Base-by-base conservation (phyloP, 2,888 invertebrate species). In the Cepaea hortensis region DNA sequence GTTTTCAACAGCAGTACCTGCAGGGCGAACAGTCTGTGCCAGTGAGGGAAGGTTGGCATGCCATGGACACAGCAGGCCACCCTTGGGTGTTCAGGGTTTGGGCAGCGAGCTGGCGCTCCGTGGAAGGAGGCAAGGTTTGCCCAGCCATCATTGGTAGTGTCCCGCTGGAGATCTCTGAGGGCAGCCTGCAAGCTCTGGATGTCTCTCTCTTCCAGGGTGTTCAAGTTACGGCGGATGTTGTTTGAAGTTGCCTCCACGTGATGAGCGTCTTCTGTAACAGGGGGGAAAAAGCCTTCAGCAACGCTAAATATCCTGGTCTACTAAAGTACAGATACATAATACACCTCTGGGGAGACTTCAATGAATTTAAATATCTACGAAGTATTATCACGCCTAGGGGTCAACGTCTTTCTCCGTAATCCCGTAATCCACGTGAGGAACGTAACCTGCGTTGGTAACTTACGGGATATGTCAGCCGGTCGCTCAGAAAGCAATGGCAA, bases 151-250 rank as follows among this genome's bases (percentile, higher is more conserved):
- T 84, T 77, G 46, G 83, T 23, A 0, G 85, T 23, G 73, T 90
- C 90, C 2, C 77, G 75, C 72, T 90, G 88, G 72, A 90, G 82
- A 4, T 88, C 81, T 1, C 73, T 62, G 9, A 90, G 87, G 15
- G 90, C 89, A 4, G 88, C 84, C 87, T 88, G 87, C 11, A 90
- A 83, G 79, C 88, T 89, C 81, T 85, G 85, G 46, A 89, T 72
- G 83, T 88, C 90, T 65, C 89, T 85, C 55, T 88, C 89, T 13
- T 68, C 80, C 46, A 90, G 83, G 4, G 65, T 15, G 3, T 72
- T 46, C 23, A 90, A 46, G 55, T 89, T 86, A 62, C 87, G 87
- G 13, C 90, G 85, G n/a, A 90, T 81, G 9, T 83, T 82, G 84
- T 90, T 89, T 0, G 86, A 81, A 7, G 85, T 48, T 23, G 79